Evolutionary conservation across 2,888 invertebrate species (phyloP), one percentile per base, ranked within the genome.

Genomic region (Alcis repandata): DNA sequence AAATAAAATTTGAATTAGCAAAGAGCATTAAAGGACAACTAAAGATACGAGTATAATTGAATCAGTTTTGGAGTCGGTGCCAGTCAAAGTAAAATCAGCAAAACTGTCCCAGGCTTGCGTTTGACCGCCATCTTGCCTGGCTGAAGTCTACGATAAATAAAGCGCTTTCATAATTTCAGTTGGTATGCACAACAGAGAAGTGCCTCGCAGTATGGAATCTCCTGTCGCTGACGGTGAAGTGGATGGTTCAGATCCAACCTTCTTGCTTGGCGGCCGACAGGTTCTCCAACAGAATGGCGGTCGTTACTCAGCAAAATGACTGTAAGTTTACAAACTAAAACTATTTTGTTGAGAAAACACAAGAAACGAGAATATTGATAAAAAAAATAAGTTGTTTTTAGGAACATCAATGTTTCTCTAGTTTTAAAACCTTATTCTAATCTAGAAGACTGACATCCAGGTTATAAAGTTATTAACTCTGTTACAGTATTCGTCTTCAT

Each of bases 171-270:
- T 20, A 9, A 0, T 86, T 82, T 9, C 72, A 93, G 94, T 74
- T 94, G 74, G 93, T 90, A 11, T 93, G 93, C 71, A 92, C 93
- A 2, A 95, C 95, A n/a, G 82, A 91, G 2, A 84, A 90, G 11
- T 94, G 95, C 66, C 74, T 97, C 9, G 94, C 94, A 2, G 95
- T 96, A 1, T 97, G 97, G 97, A 96, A 96, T 88, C 86, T 97
- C 15, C 84, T 96, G 56, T 95, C 95, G 0, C 87, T 96, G n/a
- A 93, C 95, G 20, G 90, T 97, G 56, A 90, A 94, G 27, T 97
- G 97, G 97, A 84, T 94, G 40, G 96, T 97, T 2, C 87, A 85
- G 59, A 82, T 91, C 45, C 78, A 82, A 32, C 83, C 91, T 0
- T 85, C 85, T 0, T 87, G 87, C 41, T 79, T 94, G 0, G 82